phyloP scores from a whole-genome alignment of 2,113 vertebrate genomes.

The Mus musculus region DNA sequence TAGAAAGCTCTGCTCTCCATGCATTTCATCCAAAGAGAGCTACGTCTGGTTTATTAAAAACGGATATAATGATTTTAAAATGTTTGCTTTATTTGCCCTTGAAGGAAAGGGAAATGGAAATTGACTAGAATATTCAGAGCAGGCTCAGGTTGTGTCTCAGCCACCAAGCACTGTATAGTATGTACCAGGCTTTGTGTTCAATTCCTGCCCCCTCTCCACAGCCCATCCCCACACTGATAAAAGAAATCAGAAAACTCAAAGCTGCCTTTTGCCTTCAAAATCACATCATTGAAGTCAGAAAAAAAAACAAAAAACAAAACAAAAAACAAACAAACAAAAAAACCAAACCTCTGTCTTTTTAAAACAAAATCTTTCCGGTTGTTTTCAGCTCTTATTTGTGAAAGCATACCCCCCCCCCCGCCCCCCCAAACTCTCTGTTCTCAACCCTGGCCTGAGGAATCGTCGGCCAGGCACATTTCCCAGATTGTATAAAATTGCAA shows the following conservation, averaged over 20 bases:
- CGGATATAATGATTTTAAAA: too few relatives aligned
- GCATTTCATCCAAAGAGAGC: background rate
- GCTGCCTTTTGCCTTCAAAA: background rate
- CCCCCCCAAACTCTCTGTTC: background rate
- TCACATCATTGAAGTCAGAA: too few relatives aligned
- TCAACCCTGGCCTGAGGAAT: too few relatives aligned
- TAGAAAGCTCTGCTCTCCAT: background rate
- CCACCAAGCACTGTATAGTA: background rate
- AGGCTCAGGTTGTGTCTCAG: background rate
- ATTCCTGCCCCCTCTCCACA: background rate
- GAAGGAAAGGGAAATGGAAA: background rate
- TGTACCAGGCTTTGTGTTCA: background rate
- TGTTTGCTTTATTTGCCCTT: background rate
- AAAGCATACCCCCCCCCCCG: too few relatives aligned
- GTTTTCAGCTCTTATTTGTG: background rate
- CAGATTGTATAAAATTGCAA: background rate
- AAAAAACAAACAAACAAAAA: too few relatives aligned
- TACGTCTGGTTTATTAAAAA: background rate
- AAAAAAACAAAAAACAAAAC: background rate
- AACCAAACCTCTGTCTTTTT: background rate
- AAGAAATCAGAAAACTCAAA: background rate
- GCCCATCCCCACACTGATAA: background rate
- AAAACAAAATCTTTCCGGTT: background rate
- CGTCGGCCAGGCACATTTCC: background rate
- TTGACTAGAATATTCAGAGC: background rate